A percentile compares a stretch with the other conserved stretches of the same genome.
phyloP scores from a whole-genome alignment of 2,888 invertebrate species.

The Apotomis turbidana region DNA sequence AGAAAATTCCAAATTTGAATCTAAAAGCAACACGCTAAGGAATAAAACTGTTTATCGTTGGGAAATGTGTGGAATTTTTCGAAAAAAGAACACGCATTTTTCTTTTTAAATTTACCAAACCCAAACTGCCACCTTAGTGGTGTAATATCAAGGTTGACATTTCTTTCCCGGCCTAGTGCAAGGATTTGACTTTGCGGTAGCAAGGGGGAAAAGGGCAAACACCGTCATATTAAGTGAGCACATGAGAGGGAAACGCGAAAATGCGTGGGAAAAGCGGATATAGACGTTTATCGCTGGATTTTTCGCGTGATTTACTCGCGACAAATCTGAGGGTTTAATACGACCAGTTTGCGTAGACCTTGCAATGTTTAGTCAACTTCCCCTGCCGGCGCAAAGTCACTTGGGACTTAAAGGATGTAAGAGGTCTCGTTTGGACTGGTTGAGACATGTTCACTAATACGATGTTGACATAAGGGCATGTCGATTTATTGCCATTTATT shows the following conservation, averaged over 20 bases:
- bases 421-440: slow-evolving; percentile 56
- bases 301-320: slow-evolving; percentile 81
- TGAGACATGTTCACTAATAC: slow-evolving; percentile 70
- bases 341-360: slow-evolving; percentile 60
- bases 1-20: slow-evolving; percentile 47
- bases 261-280: slow-evolving; percentile 84
- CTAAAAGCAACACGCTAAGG: slow-evolving; percentile 35
- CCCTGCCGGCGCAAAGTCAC: slow-evolving; percentile 30
- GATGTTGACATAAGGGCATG: slow-evolving; percentile 77
- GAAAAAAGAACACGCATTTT: slow-evolving; percentile 71
- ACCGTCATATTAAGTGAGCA: slow-evolving; percentile 83
- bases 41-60: slow-evolving; percentile 26
- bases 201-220: slow-evolving; percentile 80
- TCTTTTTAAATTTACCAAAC: slow-evolving; percentile 46
- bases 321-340: slow-evolving; percentile 78
- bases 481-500: slow-evolving; percentile 79
- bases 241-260: slow-evolving; percentile 83
- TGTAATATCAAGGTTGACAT: slow-evolving; percentile 49
- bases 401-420: slow-evolving; percentile 35
- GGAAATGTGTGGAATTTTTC: slow-evolving; percentile 48
- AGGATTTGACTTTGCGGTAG: slow-evolving; percentile 52
- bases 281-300: slow-evolving; percentile 83
- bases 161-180: slow-evolving; percentile 44
- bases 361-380: slow-evolving; percentile 39
- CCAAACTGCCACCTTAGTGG: not conserved